Base-by-base conservation (phyloP, 2,888 invertebrate species). In the Acanthopleura granulata region DNA sequence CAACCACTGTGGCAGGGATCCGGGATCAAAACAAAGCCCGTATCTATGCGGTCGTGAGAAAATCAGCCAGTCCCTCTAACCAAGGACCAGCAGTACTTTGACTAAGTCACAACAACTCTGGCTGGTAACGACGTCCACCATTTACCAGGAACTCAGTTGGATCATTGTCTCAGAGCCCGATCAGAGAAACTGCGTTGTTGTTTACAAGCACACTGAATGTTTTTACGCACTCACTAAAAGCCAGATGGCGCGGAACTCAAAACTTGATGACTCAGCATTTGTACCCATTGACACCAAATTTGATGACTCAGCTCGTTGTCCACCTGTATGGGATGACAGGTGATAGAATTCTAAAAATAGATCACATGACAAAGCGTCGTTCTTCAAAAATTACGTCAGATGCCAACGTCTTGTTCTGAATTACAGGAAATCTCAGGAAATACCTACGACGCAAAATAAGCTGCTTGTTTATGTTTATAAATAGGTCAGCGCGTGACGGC, bases 231-330 rank as follows among this genome's bases (percentile, higher is more conserved):
- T 57, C 57, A 57, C 57, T n/a, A 40, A 57, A 57, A 57, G 18
- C 16, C 29, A 66, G 66, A 66, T 25, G 25, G 66, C 66, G 66
- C 66, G 66, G 57, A 66, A 66, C 66, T 27, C 66, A 71, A 71
- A 71, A n/a, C 3, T 29, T 81, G 81, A 80, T 81, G 81, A 81
- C 75, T 81, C 79, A 81, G 81, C 81, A 80, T 78, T 29, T 27
- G 80, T 78, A 81, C 80, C 76, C 72, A 71, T 73, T 81, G 80
- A 81, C 81, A 80, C 30, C 18, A 40, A 51, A 40, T 62, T 22
- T 72, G 74, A 73, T 76, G 76, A 76, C 71, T 76, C 73, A 76
- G 76, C 76, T 49, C 22, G 16, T 49, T 49, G 25, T n/a, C 25
- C 69, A 40, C 49, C 71, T 71, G 71, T 66, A 15, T 22, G 25